Conservation (phyloP, 2,113 vertebrate genomes). For the Artemisiospiza belli region DNA sequence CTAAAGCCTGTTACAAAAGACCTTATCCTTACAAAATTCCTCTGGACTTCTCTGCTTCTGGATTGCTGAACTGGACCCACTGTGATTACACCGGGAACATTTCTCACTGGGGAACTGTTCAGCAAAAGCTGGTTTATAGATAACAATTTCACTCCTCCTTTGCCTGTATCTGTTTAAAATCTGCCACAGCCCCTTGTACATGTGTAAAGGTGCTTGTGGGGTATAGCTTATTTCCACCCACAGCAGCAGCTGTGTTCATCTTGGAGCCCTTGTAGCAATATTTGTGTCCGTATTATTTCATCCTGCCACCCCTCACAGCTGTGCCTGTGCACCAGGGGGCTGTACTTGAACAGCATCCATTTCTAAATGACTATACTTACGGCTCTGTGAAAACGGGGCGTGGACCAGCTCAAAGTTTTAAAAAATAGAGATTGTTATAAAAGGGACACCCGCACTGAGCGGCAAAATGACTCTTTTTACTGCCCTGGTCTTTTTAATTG, state of each 20-base stretch:
- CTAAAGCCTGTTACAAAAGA: neutral
- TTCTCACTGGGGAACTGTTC: slow-evolving; percentile 31
- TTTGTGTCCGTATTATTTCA: slow-evolving; percentile 51
- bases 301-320: slow-evolving; percentile 58
- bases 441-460: neutral
- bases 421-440: slow-evolving; percentile 15
- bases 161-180: slow-evolving; percentile 44
- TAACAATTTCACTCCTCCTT: slow-evolving; percentile 14
- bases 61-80: slow-evolving; percentile 14
- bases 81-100: slow-evolving; percentile 29
- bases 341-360: slow-evolving; percentile 60
- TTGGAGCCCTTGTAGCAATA: slow-evolving; percentile 35
- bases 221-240: slow-evolving; percentile 33
- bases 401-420: slow-evolving; percentile 47
- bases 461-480: neutral
- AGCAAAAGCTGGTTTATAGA: neutral
- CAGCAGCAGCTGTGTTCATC: slow-evolving; percentile 47
- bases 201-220: slow-evolving; percentile 47
- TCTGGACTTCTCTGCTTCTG: neutral
- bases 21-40: neutral
- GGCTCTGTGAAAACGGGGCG: neutral
- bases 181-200: neutral
- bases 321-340: slow-evolving; percentile 61
- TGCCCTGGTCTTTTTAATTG: slow-evolving; percentile 2
- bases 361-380: slow-evolving; percentile 41